Conservation (phyloP, 2,888 invertebrate genomes). For the Hermodice carunculata region DNA sequence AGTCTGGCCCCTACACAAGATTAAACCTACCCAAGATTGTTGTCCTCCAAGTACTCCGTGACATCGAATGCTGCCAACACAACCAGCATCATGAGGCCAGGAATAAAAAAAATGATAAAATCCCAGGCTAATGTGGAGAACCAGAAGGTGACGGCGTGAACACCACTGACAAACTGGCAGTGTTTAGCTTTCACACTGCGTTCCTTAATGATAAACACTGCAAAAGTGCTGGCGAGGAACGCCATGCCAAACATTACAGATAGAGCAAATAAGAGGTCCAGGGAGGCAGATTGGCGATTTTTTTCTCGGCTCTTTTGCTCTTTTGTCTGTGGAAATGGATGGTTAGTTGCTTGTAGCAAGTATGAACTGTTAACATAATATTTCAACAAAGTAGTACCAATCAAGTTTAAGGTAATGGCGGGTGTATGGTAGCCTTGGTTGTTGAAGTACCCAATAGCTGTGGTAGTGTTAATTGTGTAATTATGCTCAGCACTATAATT, state of each 20-base stretch:
- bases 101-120: constrained; percentile 76
- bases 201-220: constrained; percentile 61
- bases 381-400: constrained; percentile 49
- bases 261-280: too few species aligned
- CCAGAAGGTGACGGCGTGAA: constrained; percentile 76
- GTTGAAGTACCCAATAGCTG: constrained; percentile 72
- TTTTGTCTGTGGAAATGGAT: constrained; percentile 75
- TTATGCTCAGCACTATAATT: constrained; percentile 8
- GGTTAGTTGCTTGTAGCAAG: constrained; percentile 74
- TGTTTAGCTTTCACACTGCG: constrained; percentile 55
- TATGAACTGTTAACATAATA: constrained; percentile 54
- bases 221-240: constrained; percentile 60
- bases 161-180: constrained; percentile 64
- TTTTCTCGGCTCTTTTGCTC: too few species aligned
- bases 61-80: constrained; percentile 79
- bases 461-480: neutral
- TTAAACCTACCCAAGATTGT: constrained; percentile 20
- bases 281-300: too few species aligned
- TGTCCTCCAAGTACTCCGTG: constrained; percentile 71
- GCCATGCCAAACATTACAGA: constrained; percentile 68
- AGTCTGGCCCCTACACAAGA: too few species aligned
- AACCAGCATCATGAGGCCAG: constrained; percentile 74
- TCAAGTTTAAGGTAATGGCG: constrained; percentile 75
- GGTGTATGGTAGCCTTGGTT: constrained; percentile 84
- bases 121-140: constrained; percentile 78